These are phyloP conservation scores for Bruchidius siliquastri DNA, from an alignment of 2,888 invertebrate genomes.

Conservation along the genomic window DNA sequence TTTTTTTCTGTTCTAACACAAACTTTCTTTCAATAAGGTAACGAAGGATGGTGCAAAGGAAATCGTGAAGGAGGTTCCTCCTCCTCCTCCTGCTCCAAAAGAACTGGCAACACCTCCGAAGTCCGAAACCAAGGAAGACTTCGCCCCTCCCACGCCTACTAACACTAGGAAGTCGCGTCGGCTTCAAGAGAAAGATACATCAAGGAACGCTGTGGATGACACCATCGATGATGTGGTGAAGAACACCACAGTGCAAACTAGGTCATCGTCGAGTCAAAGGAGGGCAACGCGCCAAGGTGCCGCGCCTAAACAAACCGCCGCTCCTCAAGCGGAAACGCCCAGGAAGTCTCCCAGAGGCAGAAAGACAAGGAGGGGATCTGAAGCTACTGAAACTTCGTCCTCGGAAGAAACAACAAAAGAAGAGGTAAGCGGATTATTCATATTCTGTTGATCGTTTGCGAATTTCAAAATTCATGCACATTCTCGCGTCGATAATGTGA, in stretches of 20 bases:
- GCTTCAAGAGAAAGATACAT: constrained; percentile 72
- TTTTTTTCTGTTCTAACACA: background rate
- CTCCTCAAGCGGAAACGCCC: constrained; percentile 32
- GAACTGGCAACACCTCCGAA: constrained; percentile 34
- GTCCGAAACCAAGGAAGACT: constrained; percentile 58
- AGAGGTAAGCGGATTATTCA: constrained; percentile 15
- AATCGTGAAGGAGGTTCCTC: constrained; percentile 21
- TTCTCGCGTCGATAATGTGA: too few relatives aligned
- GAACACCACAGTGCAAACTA: constrained; percentile 52
- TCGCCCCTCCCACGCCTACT: constrained; percentile 51
- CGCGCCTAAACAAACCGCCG: constrained; percentile 23
- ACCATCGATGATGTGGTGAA: constrained; percentile 86
- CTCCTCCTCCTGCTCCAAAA: constrained; percentile 11
- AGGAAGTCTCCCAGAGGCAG: constrained; percentile 63
- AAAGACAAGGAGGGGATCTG: constrained; percentile 62
- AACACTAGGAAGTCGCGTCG: constrained; percentile 79
- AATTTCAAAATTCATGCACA: too few relatives aligned
- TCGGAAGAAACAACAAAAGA: constrained; percentile 53
- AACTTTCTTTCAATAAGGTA: constrained; percentile 12
- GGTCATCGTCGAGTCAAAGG: constrained; percentile 49
- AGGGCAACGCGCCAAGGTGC: constrained; percentile 51
- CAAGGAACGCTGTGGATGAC: constrained; percentile 76
- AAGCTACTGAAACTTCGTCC: constrained; percentile 60
- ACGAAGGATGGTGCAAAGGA: constrained; percentile 35
- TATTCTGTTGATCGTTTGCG: too few relatives aligned